Base-by-base conservation (phyloP, 1,140 invertebrate species). In the Neoseiulus cucumeris region DNA sequence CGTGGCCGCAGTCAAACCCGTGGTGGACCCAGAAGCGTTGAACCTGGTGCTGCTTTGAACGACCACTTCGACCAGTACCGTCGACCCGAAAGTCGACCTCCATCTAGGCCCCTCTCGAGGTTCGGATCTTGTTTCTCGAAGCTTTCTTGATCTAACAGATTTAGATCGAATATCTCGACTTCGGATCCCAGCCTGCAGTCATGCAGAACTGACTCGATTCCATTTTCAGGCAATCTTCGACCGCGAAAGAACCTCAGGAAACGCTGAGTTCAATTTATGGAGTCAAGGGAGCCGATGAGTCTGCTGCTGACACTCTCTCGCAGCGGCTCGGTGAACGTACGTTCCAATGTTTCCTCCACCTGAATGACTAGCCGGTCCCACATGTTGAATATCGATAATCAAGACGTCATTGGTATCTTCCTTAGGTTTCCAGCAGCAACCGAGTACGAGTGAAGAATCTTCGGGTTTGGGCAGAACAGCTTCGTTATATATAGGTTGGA, bases 1-100 rank as follows among this genome's bases (percentile, higher is more conserved):
- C 68, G 68, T 25, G 67, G 64, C 39, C 65, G 55, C 41, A 67
- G 44, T 64, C 70, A 68, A 33, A 33, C 59, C 28, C 55, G 64
- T 7, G 64, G 65, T 14, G 51, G 66, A 25, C 44, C 59, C 39
- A 18, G 42, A 28, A 7, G 25, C 14, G 42, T 64, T 55, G 18
- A 68, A 73, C 69, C 65, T 73, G 51, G 51, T 18, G 51, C 81
- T 77, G 75, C 78, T 6, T 76, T 83, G 72, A 81, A 79, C 71
- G 83, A 84, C 71, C 82, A 82, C 69, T 83, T 95, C 74, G 91
- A 95, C 78, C 91, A 96, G 73, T 97, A 96, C 73, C 89, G 90
- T 74, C 80, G 86, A 72, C 85, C 87, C 65, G 86, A 87, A 1
- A 89, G 87, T 77, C 79, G 87, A 59, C 51, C 51, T 25, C 51